These are phyloP conservation scores for Eudyptes chrysolophus DNA, from an alignment of 2,113 vertebrate genomes.

Conservation along the genomic window DNA sequence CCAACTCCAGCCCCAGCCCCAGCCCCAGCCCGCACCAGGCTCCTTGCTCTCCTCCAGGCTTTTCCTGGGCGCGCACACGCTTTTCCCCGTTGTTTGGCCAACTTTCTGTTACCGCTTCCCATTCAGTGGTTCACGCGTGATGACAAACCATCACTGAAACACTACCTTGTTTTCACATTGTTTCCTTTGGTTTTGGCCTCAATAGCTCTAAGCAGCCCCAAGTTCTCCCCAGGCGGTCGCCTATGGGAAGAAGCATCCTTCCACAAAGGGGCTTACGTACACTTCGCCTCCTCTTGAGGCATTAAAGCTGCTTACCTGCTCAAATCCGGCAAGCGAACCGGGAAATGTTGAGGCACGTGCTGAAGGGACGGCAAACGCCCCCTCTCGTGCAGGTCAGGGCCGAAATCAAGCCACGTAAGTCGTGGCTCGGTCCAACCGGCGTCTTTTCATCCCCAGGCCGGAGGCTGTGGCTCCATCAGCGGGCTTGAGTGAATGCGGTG, in stretches of 20 bases:
- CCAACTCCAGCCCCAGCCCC: neutral
- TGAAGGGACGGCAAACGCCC: neutral
- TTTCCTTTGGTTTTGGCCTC: neutral
- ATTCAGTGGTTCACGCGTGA: rapidly evolving
- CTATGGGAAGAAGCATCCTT: neutral
- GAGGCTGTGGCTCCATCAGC: neutral
- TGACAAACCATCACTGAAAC: neutral
- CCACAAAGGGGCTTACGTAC: neutral
- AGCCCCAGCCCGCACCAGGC: neutral
- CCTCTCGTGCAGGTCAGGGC: neutral
- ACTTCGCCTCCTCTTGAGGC: neutral
- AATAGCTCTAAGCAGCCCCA: neutral
- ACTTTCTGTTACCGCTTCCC: rapidly evolving
- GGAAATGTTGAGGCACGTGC: neutral
- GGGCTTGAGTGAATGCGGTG: rapidly evolving
- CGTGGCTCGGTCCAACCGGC: rapidly evolving
- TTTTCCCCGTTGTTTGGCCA: neutral
- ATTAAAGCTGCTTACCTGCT: neutral
- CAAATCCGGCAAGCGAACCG: neutral
- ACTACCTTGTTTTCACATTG: rapidly evolving
- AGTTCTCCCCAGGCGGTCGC: neutral
- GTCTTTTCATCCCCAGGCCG: neutral
- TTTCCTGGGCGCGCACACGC: rapidly evolving
- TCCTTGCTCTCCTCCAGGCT: neutral
- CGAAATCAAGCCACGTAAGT: neutral